Conservation (phyloP, 1,140 invertebrate species). For the Aphelenchoides fujianensis region DNA sequence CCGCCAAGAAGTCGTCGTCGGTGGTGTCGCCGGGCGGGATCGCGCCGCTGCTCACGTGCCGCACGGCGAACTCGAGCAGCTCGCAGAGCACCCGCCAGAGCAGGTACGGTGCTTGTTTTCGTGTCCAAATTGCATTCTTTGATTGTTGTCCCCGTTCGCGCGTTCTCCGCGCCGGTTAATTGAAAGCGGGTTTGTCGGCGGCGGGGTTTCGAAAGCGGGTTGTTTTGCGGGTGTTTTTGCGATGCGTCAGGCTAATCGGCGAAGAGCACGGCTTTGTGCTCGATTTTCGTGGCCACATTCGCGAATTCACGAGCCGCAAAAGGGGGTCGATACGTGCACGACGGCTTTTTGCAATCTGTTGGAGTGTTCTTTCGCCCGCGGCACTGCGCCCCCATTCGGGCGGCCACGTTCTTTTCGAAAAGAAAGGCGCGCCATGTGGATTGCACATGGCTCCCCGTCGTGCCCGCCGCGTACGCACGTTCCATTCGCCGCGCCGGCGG, state of each 20-base stretch:
- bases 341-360: no score
- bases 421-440: neutral
- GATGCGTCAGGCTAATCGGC: neutral
- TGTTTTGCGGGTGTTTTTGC: neutral
- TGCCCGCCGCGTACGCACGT: no score
- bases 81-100: constrained; percentile 19
- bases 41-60: neutral
- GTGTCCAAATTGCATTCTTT: neutral
- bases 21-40: neutral
- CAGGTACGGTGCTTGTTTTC: constrained; percentile 4
- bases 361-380: neutral
- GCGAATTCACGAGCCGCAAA: no score
- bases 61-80: neutral
- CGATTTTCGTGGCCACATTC: neutral
- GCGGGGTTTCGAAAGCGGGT: no score
- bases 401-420: neutral
- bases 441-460: no score
- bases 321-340: no score
- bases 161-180: no score
- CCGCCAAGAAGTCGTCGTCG: neutral
- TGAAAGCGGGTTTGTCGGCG: no score
- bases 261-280: neutral
- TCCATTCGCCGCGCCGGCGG: no score
- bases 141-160: no score
- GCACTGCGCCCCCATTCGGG: no score